Percentiles rank a stretch among this genome's conserved stretches.
Conservation (phyloP, 2,797 vertebrate species). For the Pampus argenteus region DNA sequence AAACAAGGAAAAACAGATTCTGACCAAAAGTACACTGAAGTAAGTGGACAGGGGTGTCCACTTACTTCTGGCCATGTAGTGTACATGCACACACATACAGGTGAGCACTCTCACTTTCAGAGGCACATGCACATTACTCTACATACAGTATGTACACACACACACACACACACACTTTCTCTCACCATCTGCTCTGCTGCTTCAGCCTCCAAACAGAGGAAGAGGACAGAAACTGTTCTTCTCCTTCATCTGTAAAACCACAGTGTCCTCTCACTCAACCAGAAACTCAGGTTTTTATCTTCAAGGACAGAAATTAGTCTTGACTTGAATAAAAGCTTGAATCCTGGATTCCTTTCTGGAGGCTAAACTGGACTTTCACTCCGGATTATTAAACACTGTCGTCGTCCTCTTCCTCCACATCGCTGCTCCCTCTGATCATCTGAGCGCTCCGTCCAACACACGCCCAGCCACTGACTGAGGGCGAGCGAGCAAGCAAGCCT, state of each 20-base stretch:
- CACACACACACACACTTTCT: conserved; percentile 18
- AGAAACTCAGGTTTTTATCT: conserved; percentile 1
- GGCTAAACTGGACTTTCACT: conserved; percentile 29
- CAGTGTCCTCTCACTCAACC: neutral
- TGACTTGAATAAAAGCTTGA: conserved; percentile 4
- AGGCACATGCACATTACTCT: conserved; percentile 28
- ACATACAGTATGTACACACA: conserved; percentile 13
- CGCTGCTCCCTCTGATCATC: conserved; percentile 27
- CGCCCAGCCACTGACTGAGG: conserved; percentile 41
- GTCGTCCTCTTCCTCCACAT: conserved; percentile 27
- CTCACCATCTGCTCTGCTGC: conserved; percentile 72
- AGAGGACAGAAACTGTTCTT: conserved; percentile 35
- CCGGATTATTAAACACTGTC: conserved; percentile 32
- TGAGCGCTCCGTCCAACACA: conserved; percentile 39
- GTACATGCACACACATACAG: neutral
- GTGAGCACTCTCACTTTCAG: conserved; percentile 14
- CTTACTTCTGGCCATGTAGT: conserved; percentile 19
- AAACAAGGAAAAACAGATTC: neutral
- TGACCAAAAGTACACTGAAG: neutral
- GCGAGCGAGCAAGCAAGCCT: conserved; percentile 42
- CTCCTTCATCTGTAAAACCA: conserved; percentile 11
- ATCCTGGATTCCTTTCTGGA: conserved; percentile 3
- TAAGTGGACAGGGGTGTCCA: neutral
- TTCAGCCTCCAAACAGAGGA: conserved; percentile 58
- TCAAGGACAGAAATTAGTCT: conserved; percentile 26